phyloP scores from a whole-genome alignment of 2,113 vertebrate species.

The Malurus melanocephalus region DNA sequence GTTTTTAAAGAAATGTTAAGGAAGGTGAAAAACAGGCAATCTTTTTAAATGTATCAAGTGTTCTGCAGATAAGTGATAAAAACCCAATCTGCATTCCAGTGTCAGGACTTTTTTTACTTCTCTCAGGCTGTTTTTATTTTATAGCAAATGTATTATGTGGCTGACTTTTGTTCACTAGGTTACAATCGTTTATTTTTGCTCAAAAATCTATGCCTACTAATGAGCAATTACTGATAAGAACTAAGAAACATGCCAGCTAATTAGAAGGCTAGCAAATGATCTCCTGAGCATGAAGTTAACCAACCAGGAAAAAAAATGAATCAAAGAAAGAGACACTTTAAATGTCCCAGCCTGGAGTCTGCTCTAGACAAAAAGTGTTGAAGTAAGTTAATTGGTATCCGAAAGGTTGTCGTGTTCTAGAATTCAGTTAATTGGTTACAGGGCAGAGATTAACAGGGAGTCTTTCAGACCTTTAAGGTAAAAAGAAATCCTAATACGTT shows the following conservation, averaged over 20 bases:
- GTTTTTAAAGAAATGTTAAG: background rate
- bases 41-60: background rate
- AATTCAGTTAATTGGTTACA: slow-evolving; percentile 7
- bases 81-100: fast-evolving
- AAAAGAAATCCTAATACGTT: background rate
- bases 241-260: slow-evolving; percentile 32
- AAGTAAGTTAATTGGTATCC: slow-evolving; percentile 25
- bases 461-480: background rate
- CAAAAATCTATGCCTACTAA: slow-evolving; percentile 33
- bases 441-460: background rate
- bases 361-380: background rate
- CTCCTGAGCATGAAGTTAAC: background rate
- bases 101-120: background rate
- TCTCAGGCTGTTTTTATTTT: background rate
- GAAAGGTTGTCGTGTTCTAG: background rate
- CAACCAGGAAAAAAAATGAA: background rate
- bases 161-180: background rate
- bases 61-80: background rate
- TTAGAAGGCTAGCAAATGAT: background rate
- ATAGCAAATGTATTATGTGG: background rate
- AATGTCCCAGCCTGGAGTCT: background rate
- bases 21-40: background rate
- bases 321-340: background rate
- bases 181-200: background rate
- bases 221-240: slow-evolving; percentile 17